Base-by-base conservation (phyloP, 2,888 invertebrate genomes). In the Trichogramma evanescens region DNA sequence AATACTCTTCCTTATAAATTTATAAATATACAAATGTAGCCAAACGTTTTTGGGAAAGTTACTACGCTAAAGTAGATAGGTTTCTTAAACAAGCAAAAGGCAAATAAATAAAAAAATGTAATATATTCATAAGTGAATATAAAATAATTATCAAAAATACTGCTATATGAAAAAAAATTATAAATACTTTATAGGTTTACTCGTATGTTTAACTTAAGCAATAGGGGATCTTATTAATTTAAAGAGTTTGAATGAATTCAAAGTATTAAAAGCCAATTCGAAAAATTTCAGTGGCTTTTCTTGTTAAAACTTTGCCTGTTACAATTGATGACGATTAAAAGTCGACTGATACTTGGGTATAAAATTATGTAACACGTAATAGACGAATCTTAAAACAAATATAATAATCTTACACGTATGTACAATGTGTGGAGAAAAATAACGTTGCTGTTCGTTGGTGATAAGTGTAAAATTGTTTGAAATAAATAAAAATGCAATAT, bases 261-360 rank as follows among this genome's bases (percentile, higher is more conserved):
- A 67, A 65, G 63, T 68, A 63, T 69, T 68, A 66, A 9, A 50
- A 63, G 63, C 62, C 63, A 65, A 64, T 61, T 69, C 67, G 51
- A 60, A 62, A 64, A 62, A 56, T 58, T 59, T 63, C 63, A 62
- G 68, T 58, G 67, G 66, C 66, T 66, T 56, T 67, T 69, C 68
- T 70, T 72, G 70, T 71, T 70, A 61, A 69, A 67, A 66, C 66
- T 67, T 69, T 63, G 67, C 67, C 70, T 68, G 69, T 71, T 71
- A 68, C 54, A 46, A 54, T 43, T 50, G 10, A 61, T 58, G 26
- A 48, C 48, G 52, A 66, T 68, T 67, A 66, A 66, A 68, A 70
- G 68, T 66, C 62, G 74, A 74, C 71, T 74, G 73, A 73, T 68
- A 68, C 64, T 70, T 70, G 69, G 68, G 65, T 59, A 70, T 57